Conservation (phyloP, 2,113 vertebrate species). For the Dendrocopos noguchii region DNA sequence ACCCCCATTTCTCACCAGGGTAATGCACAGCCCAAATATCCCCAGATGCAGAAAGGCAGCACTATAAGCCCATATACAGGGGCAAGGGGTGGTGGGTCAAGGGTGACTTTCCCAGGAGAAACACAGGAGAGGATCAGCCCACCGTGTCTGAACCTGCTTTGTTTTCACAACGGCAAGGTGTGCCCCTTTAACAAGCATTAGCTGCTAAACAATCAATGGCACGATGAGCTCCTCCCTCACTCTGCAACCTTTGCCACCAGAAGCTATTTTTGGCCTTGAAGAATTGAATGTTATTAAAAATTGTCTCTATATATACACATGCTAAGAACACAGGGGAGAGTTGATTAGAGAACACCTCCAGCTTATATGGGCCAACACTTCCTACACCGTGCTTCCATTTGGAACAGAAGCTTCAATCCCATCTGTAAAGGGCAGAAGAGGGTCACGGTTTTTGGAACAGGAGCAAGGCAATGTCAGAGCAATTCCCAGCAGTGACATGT, state of each 20-base stretch:
- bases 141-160: not conserved
- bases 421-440: not conserved
- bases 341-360: not conserved
- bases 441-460: not conserved
- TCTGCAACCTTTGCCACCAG: not conserved
- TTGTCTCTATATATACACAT: constrained; percentile 27
- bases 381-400: not conserved
- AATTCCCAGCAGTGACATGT: not conserved
- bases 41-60: not conserved
- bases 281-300: constrained; percentile 1
- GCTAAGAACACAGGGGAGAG: constrained; percentile 6
- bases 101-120: not conserved
- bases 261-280: not conserved
- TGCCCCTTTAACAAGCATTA: not conserved
- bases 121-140: not conserved
- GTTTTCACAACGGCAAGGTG: constrained; percentile 19
- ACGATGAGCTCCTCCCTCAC: not conserved
- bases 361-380: constrained; percentile 27
- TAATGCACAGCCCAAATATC: not conserved
- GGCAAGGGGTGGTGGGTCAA: not conserved
- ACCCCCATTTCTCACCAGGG: not conserved
- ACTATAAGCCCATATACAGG: rapidly evolving
- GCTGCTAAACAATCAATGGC: not conserved
- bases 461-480: not conserved
- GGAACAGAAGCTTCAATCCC: not conserved